Evolutionary conservation across 1,140 invertebrate genomes (phyloP).

Genomic region (Pseudoatta argentina): DNA sequence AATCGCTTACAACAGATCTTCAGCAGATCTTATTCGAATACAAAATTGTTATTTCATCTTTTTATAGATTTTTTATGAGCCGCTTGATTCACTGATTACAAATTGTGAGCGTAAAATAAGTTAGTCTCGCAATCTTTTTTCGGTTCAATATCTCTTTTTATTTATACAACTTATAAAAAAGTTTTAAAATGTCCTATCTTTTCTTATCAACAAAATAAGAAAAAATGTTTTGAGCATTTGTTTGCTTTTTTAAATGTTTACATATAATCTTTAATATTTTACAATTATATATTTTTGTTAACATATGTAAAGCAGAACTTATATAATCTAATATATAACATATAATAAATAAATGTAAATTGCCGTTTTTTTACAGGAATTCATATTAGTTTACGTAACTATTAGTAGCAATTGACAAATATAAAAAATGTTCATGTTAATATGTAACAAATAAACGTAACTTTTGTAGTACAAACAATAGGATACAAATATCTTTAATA

Average conservation of each 20-base stretch:
- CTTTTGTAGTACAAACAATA: background rate
- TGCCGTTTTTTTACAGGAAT: background rate
- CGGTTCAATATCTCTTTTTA: background rate
- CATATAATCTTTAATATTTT: slow-evolving; percentile 16
- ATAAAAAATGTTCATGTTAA: background rate
- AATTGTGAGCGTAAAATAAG: background rate
- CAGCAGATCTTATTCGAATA: background rate
- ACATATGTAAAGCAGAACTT: background rate
- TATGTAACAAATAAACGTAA: background rate
- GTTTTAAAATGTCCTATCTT: background rate
- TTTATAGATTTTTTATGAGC: background rate
- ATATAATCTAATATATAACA: background rate
- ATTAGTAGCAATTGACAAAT: background rate
- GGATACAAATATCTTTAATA: background rate
- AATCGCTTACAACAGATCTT: background rate
- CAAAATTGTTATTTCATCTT: background rate
- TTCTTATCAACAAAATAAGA: background rate
- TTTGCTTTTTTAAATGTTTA: background rate
- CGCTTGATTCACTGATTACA: background rate
- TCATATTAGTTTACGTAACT: background rate
- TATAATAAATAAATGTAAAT: background rate
- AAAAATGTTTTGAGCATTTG: background rate
- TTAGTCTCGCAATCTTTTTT: background rate
- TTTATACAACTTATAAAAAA: background rate
- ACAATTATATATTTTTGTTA: background rate